Percentiles rank a stretch among this genome's conserved stretches.
Conservation (phyloP, 2,113 vertebrate genomes). For the Amphiprion ocellaris region DNA sequence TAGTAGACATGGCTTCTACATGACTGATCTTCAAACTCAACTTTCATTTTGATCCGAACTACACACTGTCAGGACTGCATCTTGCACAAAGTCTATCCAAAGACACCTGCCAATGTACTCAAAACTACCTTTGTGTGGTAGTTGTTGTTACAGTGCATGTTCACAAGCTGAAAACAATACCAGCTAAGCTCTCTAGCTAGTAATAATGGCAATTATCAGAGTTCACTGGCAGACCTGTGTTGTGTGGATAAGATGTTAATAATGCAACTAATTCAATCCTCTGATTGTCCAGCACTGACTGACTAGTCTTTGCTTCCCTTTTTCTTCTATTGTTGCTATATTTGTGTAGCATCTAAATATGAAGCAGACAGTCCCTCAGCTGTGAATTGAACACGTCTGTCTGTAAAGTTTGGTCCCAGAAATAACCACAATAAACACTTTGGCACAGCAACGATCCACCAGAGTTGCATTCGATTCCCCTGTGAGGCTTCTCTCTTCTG, state of each 20-base stretch:
- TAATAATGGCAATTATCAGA: too few relatives aligned
- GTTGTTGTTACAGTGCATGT: too few relatives aligned
- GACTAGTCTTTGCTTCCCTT: background rate
- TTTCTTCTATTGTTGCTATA: background rate
- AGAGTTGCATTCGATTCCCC: conserved; percentile 48
- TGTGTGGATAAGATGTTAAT: background rate
- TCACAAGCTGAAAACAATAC: too few relatives aligned
- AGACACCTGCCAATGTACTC: too few relatives aligned
- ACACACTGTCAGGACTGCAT: too few relatives aligned
- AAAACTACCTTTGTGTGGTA: too few relatives aligned
- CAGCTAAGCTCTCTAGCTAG: too few relatives aligned
- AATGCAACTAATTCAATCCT: background rate
- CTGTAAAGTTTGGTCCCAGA: conserved; percentile 42
- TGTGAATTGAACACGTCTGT: conserved; percentile 45
- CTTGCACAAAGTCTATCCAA: too few relatives aligned
- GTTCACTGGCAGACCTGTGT: background rate
- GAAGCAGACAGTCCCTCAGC: conserved; percentile 26
- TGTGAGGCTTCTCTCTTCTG: conserved; percentile 45
- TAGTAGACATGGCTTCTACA: too few relatives aligned
- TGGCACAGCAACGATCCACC: conserved; percentile 14
- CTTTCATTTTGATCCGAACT: too few relatives aligned
- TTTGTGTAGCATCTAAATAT: conserved; percentile 35
- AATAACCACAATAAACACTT: conserved; percentile 36
- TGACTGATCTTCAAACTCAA: too few relatives aligned
- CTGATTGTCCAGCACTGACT: background rate